Evolutionary conservation across 2,113 vertebrate genomes (phyloP).

Genomic region (Arenaria interpres): DNA sequence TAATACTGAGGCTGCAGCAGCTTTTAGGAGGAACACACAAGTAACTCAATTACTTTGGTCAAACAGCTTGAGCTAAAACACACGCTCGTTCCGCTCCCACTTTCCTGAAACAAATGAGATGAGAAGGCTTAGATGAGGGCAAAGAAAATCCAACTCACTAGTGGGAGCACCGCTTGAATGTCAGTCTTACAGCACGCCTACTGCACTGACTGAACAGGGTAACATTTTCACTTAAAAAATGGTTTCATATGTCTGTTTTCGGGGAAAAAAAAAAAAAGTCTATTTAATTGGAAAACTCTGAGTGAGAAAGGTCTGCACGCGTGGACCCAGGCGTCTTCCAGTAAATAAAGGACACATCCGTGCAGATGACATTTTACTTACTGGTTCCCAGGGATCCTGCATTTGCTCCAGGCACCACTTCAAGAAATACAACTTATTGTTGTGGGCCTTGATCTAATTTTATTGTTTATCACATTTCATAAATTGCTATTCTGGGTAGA

Average conservation of each 20-base stretch:
- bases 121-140: background rate
- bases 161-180: background rate
- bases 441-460: background rate
- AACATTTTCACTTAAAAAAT: background rate
- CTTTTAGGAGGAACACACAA: background rate
- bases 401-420: background rate
- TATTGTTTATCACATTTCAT: background rate
- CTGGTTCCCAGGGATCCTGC: background rate
- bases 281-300: background rate
- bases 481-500: background rate
- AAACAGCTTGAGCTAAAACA: slow-evolving; percentile 17
- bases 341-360: background rate
- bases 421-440: background rate
- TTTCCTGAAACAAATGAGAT: slow-evolving; percentile 8
- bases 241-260: background rate
- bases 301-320: background rate
- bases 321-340: background rate
- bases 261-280: background rate
- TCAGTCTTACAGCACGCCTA: background rate
- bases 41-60: background rate
- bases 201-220: background rate
- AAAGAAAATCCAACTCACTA: background rate
- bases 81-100: background rate
- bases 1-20: background rate
- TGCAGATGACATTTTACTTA: background rate